These are phyloP conservation scores for Genyomyrus donnyi DNA, from an alignment of 2,113 vertebrate species.

Conservation along the genomic window DNA sequence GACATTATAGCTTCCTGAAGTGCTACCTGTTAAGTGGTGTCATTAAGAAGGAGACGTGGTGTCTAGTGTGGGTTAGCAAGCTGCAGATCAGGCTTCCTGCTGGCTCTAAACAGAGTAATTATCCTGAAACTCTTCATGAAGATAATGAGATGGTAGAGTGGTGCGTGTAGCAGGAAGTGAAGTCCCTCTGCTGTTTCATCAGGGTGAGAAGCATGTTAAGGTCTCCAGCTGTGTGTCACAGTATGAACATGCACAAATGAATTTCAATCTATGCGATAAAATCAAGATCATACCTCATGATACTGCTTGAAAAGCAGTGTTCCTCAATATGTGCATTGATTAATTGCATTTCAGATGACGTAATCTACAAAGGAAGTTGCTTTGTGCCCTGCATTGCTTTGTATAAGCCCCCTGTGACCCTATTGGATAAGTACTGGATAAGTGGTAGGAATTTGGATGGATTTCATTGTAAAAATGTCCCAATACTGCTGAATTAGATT, in stretches of 20 bases:
- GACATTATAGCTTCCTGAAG: background rate
- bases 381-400: background rate
- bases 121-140: background rate
- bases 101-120: background rate
- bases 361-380: background rate
- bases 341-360: background rate
- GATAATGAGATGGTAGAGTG: background rate
- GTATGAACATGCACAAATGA: background rate
- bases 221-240: background rate
- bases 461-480: background rate
- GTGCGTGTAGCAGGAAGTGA: background rate
- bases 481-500: background rate
- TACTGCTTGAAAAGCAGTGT: background rate
- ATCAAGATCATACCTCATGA: background rate
- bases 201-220: background rate
- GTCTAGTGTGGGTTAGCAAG: background rate
- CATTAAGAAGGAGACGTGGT: constrained; percentile 11
- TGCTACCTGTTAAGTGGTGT: constrained; percentile 9
- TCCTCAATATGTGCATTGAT: background rate
- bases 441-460: background rate
- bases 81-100: constrained; percentile 5
- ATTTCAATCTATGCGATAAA: background rate
- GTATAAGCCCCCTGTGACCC: background rate
- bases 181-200: background rate
- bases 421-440: background rate